phyloP scores from a whole-genome alignment of 1,140 invertebrate genomes.

The Ips nitidus region DNA sequence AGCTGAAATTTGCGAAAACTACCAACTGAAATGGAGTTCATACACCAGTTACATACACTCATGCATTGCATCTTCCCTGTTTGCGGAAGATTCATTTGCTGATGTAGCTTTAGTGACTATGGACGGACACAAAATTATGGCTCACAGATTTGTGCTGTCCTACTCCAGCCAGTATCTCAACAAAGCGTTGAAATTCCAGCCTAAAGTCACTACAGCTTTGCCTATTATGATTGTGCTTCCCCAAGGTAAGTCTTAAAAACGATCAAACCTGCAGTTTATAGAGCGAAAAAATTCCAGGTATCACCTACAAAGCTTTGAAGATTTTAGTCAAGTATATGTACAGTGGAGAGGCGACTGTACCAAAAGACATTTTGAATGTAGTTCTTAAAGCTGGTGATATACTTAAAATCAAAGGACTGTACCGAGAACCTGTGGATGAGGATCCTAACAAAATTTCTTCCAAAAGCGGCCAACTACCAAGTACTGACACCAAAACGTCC shows the following conservation, averaged over 20 bases:
- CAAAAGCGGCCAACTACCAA: not conserved
- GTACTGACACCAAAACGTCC: constrained; percentile 4
- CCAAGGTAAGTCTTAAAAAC: constrained; percentile 53
- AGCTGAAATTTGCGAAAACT: constrained; percentile 63
- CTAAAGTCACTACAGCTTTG: constrained; percentile 59
- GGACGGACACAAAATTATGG: constrained; percentile 78
- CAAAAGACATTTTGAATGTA: constrained; percentile 76
- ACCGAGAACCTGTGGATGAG: constrained; percentile 50
- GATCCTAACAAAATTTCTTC: constrained; percentile 7
- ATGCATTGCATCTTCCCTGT: constrained; percentile 74
- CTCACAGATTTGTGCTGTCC: constrained; percentile 83
- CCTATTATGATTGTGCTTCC: constrained; percentile 75
- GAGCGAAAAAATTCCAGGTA: constrained; percentile 50
- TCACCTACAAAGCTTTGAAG: constrained; percentile 74
- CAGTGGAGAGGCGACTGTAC: constrained; percentile 78
- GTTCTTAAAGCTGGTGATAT: constrained; percentile 78
- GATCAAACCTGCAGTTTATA: not conserved
- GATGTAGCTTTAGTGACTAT: constrained; percentile 81
- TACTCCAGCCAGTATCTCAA: constrained; percentile 67
- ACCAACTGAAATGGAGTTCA: constrained; percentile 85
- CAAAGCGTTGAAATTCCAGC: constrained; percentile 58
- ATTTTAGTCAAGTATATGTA: constrained; percentile 85
- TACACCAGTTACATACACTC: constrained; percentile 77
- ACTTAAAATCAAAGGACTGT: constrained; percentile 73
- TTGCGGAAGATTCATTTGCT: constrained; percentile 73